Percentiles rank a stretch among this genome's conserved stretches.
Evolutionary conservation across 2,888 invertebrate species (phyloP).

Genomic region (Crossocerus cetratus): DNA sequence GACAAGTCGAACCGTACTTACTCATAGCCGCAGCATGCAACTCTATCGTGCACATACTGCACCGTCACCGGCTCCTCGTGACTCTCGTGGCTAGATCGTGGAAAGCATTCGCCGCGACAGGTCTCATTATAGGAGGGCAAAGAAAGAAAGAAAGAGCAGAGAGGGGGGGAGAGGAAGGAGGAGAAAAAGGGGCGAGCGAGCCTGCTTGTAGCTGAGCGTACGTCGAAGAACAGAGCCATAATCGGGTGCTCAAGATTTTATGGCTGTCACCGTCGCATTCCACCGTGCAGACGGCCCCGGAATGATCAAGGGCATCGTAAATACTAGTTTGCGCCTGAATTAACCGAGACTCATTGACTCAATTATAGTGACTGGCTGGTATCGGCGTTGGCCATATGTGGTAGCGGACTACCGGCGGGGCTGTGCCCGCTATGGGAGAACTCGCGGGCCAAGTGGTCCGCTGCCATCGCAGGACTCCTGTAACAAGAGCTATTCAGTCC

Average conservation of each 20-base stretch:
- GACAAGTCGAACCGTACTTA: constrained; percentile 18
- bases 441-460: no score
- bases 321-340: constrained; percentile 40
- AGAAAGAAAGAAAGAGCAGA: constrained; percentile 37
- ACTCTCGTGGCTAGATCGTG: constrained; percentile 41
- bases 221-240: constrained; percentile 24
- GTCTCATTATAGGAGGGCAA: constrained; percentile 13
- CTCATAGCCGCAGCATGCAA: constrained; percentile 7
- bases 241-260: constrained; percentile 44
- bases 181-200: constrained; percentile 30
- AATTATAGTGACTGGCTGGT: constrained; percentile 12
- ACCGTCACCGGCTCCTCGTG: constrained; percentile 29
- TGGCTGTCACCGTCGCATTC: constrained; percentile 33
- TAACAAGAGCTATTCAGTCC: no score
- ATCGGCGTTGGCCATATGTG: constrained; percentile 19
- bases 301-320: constrained; percentile 37
- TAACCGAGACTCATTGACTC: constrained; percentile 29
- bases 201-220: neutral
- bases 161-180: constrained; percentile 39
- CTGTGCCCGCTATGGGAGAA: no score
- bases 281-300: constrained; percentile 21
- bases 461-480: no score
- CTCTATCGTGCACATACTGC: constrained; percentile 16
- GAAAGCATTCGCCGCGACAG: constrained; percentile 9
- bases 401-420: no score